Base-by-base conservation (phyloP, 2,113 vertebrate genomes). In the Serilophus lunatus region DNA sequence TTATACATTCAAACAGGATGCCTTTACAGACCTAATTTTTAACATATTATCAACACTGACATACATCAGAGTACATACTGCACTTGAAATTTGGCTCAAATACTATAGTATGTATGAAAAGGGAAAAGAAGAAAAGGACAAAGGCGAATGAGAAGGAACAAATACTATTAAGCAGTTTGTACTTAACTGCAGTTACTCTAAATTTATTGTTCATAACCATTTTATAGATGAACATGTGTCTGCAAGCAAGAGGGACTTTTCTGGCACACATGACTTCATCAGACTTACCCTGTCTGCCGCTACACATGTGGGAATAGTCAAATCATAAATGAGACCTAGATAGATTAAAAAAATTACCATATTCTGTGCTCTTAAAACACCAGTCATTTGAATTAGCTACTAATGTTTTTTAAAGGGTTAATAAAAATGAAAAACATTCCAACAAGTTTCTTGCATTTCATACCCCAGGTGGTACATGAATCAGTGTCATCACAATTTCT, bases 11-110 rank as follows among this genome's bases (percentile, higher is more conserved):
- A 9, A 90, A 25, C 84, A 81, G 59, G 12, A 88, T 13, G 2
- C 22, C 20, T 80, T 82, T 51, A 86, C 16, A 59, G 60, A 56
- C 49, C 29, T 83, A 80, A 51, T 90, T 90, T 56, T 78, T 66
- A 87, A 54, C 33, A 42, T 54, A 72, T 44, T 61, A 80, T 63
- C 28, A 44, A n/a, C 23, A 33, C 5, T 20, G 36, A 77, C 50
- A 53, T 66, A 47, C 24, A 85, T 77, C 54, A 65, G 51, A 82
- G 29, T 60, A 66, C 26, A 80, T 63, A 51, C 8, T 38, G 44
- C 88, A 74, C 50, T 86, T 86, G 8, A 88, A 44, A 57, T 78
- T 66, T 86, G 68, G n/a, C 90, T 78, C 68, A 86, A 83, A 82
- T 36, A 53, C 25, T 20, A n/a, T 13, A 18, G 5, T 38, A 40